Evolutionary conservation across 2,888 invertebrate species (phyloP).

Genomic region (Rhogogaster chlorosoma): DNA sequence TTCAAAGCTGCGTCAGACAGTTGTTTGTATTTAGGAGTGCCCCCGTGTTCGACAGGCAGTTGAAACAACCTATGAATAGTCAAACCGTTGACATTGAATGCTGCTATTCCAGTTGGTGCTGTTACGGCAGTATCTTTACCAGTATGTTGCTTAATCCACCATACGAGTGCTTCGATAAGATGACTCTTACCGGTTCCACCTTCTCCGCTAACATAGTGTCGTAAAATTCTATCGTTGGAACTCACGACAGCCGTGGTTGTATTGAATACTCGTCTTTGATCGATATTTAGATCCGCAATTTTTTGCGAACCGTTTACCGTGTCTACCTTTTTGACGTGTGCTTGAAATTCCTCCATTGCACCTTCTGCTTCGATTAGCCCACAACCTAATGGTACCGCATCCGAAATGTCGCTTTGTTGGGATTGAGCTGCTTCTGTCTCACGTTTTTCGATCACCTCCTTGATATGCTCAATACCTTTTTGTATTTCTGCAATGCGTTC

Average conservation of each 20-base stretch:
- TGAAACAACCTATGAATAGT: constrained; percentile 68
- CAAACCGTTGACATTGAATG: constrained; percentile 68
- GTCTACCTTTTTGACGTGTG: constrained; percentile 10
- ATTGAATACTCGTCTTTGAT: constrained; percentile 65
- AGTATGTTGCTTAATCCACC: constrained; percentile 60
- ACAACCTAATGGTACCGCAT: constrained; percentile 37
- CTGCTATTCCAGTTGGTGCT: constrained; percentile 69
- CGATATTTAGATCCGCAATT: constrained; percentile 62
- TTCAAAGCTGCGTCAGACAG: constrained; percentile 61
- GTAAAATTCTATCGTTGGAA: constrained; percentile 54
- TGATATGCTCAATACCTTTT: constrained; percentile 45
- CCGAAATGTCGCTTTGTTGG: not conserved
- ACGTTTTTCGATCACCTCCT: constrained; percentile 48
- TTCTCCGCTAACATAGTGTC: too few relatives aligned
- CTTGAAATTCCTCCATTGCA: constrained; percentile 53
- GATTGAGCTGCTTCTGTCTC: constrained; percentile 28
- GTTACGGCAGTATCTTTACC: constrained; percentile 65
- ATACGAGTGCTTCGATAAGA: constrained; percentile 62
- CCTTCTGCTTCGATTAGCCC: constrained; percentile 54
- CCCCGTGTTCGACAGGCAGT: constrained; percentile 66
- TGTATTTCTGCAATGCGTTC: constrained; percentile 46
- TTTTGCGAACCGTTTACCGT: constrained; percentile 60
- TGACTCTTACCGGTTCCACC: constrained; percentile 53
- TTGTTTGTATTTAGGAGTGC: constrained; percentile 62
- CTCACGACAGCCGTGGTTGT: constrained; percentile 55